Conservation (phyloP, 2,888 invertebrate species). For the Stenurella melanura region DNA sequence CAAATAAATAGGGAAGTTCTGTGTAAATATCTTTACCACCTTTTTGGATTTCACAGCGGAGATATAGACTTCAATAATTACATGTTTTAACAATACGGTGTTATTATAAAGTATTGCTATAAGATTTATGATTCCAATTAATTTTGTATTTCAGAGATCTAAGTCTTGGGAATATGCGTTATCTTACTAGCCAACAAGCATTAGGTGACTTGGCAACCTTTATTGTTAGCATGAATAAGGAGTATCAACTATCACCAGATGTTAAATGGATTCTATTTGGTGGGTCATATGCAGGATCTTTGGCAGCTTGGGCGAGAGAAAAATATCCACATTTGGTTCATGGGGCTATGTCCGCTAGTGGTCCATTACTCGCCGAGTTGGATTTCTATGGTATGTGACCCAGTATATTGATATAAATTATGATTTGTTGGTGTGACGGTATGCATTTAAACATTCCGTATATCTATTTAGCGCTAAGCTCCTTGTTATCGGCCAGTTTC, state of each 20-base stretch:
- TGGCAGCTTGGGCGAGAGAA: constrained; percentile 78
- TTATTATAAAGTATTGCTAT: too few relatives aligned
- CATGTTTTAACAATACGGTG: too few relatives aligned
- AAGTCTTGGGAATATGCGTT: constrained; percentile 70
- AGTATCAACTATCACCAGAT: constrained; percentile 46
- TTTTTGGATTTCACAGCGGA: too few relatives aligned
- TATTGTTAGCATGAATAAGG: constrained; percentile 62
- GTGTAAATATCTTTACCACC: too few relatives aligned
- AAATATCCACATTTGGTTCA: constrained; percentile 78
- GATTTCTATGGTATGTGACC: constrained; percentile 64
- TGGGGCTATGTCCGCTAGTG: constrained; percentile 78
- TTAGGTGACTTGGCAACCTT: constrained; percentile 73
- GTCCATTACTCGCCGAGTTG: constrained; percentile 76
- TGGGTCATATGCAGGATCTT: constrained; percentile 77
- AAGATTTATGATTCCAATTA: too few relatives aligned
- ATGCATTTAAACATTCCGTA: too few relatives aligned
- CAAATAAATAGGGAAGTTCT: too few relatives aligned
- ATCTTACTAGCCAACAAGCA: constrained; percentile 71
- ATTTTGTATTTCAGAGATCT: constrained; percentile 80
- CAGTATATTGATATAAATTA: neutral
- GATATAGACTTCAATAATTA: too few relatives aligned
- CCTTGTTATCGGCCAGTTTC: too few relatives aligned
- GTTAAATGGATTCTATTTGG: constrained; percentile 73
- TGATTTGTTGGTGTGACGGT: too few relatives aligned
- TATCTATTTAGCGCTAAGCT: too few relatives aligned